Evolutionary conservation across 2,113 vertebrate genomes (phyloP), one percentile per base, ranked within the genome.

Genomic region (Chelonoidis abingdonii): DNA sequence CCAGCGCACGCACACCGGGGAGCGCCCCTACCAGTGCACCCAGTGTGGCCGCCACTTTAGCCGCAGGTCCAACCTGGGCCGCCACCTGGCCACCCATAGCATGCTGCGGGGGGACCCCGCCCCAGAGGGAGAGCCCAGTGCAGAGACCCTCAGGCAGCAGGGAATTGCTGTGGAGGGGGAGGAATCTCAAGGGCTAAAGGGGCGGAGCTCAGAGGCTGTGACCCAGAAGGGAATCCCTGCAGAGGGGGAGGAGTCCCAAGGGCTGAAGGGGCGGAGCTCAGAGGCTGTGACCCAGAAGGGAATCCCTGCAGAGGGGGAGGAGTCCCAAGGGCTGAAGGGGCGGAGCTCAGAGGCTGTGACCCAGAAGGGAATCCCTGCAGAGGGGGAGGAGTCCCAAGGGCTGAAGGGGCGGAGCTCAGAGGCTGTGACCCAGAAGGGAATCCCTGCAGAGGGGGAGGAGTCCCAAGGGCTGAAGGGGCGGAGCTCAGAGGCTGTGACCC

Each of bases 1-100:
- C 88, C 92, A 95, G 53, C 72, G 95, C 80, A 93, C 80, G 0
- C 97, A 97, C 12, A 50, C 92, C 47, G 87, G 76, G 57, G 89
- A 78, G 44, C 84, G 76, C 3, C 57, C 78, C 65, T 72, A 38
- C n/a, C n/a, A 38, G 65, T 72, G 65, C 9, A 5, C 12, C 4
- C 80, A 6, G 7, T 38, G 1, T 0, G 90, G 4, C 5, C 21
- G 6, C 79, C 80, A 19, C 1, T 72, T 72, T 10, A 72, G n/a
- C 65, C 65, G 65, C 65, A 19, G 65, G 4, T n/a, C 65, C 65
- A 72, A 72, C 65, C 65, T 72, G 17, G 65, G 65, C 19, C 65
- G 65, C 8, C 65, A 72, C n/a, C 35, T 72, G 17, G 19, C 35
- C 65, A 72, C 65, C 27, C 79, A 81, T 12, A 22, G 13, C 27